Evolutionary conservation across 2,113 vertebrate genomes (phyloP).

Genomic region (Chionodraco myersi): DNA sequence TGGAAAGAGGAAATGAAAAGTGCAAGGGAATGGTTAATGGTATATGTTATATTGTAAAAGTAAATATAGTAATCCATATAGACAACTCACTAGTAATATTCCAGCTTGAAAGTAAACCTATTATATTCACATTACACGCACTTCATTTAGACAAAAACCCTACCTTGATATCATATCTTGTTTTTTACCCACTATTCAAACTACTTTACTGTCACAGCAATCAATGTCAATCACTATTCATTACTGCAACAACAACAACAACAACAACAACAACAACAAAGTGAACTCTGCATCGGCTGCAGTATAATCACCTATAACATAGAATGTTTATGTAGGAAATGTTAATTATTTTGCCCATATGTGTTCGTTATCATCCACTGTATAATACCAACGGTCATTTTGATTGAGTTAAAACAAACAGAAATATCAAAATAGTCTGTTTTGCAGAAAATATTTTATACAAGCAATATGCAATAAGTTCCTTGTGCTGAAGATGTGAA

Average conservation of each 20-base stretch:
- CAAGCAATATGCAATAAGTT: not conserved
- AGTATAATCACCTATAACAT: not conserved
- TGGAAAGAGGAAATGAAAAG: no score
- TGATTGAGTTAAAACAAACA: not conserved
- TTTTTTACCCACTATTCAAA: constrained; percentile 30
- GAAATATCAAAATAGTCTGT: not conserved
- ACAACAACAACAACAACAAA: no score
- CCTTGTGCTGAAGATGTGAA: not conserved
- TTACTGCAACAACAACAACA: no score
- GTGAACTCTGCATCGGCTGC: not conserved
- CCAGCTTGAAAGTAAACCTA: no score
- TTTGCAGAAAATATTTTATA: not conserved
- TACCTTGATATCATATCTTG: constrained; percentile 21
- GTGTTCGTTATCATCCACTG: constrained; percentile 14
- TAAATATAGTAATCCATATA: no score
- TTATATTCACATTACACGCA: not conserved
- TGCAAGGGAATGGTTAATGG: no score
- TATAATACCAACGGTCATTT: not conserved
- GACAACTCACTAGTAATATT: no score
- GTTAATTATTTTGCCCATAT: not conserved
- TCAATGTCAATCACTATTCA: constrained; percentile 7
- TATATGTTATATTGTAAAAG: no score
- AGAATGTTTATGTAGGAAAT: not conserved
- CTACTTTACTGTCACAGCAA: constrained; percentile 32
- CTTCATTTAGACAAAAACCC: constrained; percentile 47